Evolutionary conservation across 2,113 vertebrate genomes (phyloP).

Genomic region (Formicarius rufipectus): DNA sequence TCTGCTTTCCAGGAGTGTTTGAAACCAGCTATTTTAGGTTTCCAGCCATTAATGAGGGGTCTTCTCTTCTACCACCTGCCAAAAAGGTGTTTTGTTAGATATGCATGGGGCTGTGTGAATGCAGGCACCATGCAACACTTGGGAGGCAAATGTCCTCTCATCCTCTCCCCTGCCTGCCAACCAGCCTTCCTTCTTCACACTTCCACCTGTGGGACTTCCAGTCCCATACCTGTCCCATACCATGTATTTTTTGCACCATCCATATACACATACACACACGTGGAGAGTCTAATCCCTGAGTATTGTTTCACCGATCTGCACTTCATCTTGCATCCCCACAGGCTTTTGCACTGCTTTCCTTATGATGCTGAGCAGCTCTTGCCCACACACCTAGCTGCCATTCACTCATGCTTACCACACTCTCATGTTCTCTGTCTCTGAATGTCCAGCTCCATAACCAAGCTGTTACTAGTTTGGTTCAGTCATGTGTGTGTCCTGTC

Average conservation of each 20-base stretch:
- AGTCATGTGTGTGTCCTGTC: not conserved
- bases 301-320: not conserved
- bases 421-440: rapidly evolving
- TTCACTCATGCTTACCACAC: rapidly evolving
- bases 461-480: not conserved
- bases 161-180: not conserved
- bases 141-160: not conserved
- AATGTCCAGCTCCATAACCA: not conserved
- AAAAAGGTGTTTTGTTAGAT: not conserved
- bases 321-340: not conserved
- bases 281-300: not conserved
- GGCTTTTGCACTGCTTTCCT: not conserved
- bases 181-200: not conserved
- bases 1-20: not conserved
- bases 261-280: rapidly evolving
- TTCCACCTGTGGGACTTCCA: not conserved
- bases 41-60: not conserved
- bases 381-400: not conserved
- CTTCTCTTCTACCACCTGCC: not conserved
- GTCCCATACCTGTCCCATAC: not conserved
- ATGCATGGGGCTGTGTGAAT: rapidly evolving
- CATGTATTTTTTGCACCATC: not conserved
- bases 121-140: not conserved
- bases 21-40: not conserved
- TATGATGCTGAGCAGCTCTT: rapidly evolving